Conservation (phyloP, 1,140 invertebrate species). For the Hycleus phaleratus region DNA sequence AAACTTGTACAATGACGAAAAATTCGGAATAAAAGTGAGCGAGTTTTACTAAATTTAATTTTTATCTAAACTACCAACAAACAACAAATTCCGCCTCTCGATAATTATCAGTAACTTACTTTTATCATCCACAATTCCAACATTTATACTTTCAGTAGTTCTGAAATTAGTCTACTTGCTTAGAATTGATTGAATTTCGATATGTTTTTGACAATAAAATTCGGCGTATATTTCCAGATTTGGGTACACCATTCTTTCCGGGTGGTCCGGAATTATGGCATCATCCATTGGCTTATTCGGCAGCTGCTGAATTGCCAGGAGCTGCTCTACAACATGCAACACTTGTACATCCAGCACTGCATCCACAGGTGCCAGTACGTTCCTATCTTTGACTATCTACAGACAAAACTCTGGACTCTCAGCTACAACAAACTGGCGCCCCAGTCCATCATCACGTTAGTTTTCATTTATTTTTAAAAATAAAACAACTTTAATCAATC, state of each 20-base stretch:
- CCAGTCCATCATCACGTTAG: conserved; percentile 45
- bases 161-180: not conserved
- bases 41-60: no score
- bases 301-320: conserved; percentile 72
- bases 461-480: conserved; percentile 12
- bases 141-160: not conserved
- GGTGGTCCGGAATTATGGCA: conserved; percentile 88
- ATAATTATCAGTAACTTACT: no score
- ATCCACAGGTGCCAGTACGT: conserved; percentile 93
- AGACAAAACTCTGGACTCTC: conserved; percentile 65
- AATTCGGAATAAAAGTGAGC: no score
- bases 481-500: no score
- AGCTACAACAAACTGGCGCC: conserved; percentile 44
- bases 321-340: conserved; percentile 78
- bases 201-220: no score
- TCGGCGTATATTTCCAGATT: conserved; percentile 55
- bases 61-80: no score
- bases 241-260: conserved; percentile 91
- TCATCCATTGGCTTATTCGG: conserved; percentile 78
- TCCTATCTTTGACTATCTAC: conserved; percentile 95
- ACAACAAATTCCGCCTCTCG: no score
- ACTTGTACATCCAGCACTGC: conserved; percentile 88
- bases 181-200: no score
- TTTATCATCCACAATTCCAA: not conserved
- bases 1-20: no score